Conservation (phyloP, 2,113 vertebrate genomes). For the Microtus montanus region DNA sequence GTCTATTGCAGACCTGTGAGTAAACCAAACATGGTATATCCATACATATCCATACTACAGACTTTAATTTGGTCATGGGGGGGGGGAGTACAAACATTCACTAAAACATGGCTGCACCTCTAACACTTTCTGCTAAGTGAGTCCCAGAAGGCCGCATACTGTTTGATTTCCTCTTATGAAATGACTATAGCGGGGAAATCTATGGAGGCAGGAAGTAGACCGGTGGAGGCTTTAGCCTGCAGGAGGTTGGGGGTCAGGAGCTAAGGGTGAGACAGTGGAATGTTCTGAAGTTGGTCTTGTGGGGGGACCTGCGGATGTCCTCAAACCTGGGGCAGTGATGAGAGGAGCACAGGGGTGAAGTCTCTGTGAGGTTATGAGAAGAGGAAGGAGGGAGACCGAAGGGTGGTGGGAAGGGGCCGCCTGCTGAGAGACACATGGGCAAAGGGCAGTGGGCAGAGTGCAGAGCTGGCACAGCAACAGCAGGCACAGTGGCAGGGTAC, state of each 20-base stretch:
- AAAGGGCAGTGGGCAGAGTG: too few species aligned
- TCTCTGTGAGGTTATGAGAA: neutral
- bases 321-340: neutral
- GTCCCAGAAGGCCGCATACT: neutral
- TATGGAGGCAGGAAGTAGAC: neutral
- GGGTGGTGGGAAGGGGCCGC: neutral
- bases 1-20: rapidly evolving
- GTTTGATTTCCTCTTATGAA: neutral
- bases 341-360: neutral
- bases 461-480: neutral
- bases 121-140: rapidly evolving
- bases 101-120: rapidly evolving
- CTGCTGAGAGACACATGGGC: neutral
- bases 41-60: rapidly evolving
- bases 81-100: rapidly evolving
- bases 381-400: neutral
- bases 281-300: too few species aligned
- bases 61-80: rapidly evolving
- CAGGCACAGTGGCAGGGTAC: neutral
- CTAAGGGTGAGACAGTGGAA: neutral
- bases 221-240: neutral
- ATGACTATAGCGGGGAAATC: neutral
- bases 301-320: neutral
- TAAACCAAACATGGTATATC: rapidly evolving
- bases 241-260: neutral